Evolutionary conservation across 2,888 invertebrate species (phyloP), one percentile per base, ranked within the genome.

Genomic region (Lochmaea crataegi): DNA sequence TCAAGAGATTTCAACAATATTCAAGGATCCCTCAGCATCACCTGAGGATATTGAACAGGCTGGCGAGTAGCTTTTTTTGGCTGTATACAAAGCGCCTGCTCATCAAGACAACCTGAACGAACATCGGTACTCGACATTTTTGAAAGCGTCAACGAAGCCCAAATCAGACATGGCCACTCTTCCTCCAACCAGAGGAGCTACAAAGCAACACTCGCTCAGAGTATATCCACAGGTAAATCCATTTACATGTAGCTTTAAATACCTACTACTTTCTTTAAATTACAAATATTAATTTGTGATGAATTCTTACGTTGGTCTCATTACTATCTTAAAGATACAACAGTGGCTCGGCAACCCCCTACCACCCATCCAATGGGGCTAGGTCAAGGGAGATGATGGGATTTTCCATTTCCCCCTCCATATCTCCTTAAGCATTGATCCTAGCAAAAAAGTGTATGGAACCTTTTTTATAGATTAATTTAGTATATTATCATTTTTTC

Each of bases 1-100:
- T 32, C 66, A 56, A 51, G 53, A 32, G 57, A 41, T 66, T 26
- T 56, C 53, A 53, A 56, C 66, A 66, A 66, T 53, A 66, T 66
- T 66, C 26, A 53, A 26, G 53, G 16, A 32, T 56, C 56, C 66
- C 66, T 66, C 41, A 56, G 51, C 53, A 26, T 66, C 57, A 53
- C 53, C 53, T 53, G 53, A 53, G 53, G 53, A 53, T 63, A 63
- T 63, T 63, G 18, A 63, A 63, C 63, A 41, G 63, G 42, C 63
- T 63, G 63, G 42, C 42, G 42, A 45, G 16, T n/a, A 63, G n/a
- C 2, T 10, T 63, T 41, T 63, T 63, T 63, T 2, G 63, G 16
- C 41, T 41, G 38, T 63, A 38, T 41, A 63, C 63, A 45, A 63
- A 42, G 42, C 63, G 63, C 45, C 63, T 63, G 63, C 63, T 41